phyloP scores from a whole-genome alignment of 2,113 vertebrate species.

The Corynorhinus townsendii region DNA sequence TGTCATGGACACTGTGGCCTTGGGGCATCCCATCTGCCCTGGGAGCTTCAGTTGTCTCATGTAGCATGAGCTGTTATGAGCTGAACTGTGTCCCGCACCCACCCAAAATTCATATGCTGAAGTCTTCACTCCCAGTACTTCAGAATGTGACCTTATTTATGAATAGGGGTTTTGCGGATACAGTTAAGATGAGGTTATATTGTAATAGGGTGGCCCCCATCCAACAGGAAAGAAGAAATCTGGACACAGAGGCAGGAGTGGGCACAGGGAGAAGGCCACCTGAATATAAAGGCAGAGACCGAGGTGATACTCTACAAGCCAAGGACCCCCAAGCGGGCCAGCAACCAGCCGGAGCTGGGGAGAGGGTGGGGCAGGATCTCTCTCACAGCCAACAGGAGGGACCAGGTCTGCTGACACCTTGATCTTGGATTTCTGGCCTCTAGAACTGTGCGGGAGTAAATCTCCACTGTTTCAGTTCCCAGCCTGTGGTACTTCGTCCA shows the following conservation, averaged over 20 bases:
- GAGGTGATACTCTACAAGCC: rapidly evolving
- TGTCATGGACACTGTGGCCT: rapidly evolving
- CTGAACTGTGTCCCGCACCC: background rate
- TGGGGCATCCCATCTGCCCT: too few species aligned
- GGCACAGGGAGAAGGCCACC: too few species aligned
- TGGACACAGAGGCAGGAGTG: background rate
- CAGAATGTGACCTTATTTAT: background rate
- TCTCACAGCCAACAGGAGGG: background rate
- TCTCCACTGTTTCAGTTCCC: rapidly evolving
- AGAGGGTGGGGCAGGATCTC: rapidly evolving
- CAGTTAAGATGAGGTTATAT: background rate
- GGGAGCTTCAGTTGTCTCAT: background rate
- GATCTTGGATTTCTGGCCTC: background rate
- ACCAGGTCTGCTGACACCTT: rapidly evolving
- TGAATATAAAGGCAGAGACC: background rate
- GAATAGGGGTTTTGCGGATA: background rate
- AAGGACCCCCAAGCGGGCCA: background rate
- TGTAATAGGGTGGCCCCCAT: too few species aligned
- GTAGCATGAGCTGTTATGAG: background rate
- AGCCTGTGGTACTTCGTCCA: rapidly evolving
- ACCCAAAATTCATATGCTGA: too few species aligned
- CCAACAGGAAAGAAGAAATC: background rate
- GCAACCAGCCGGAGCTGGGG: rapidly evolving
- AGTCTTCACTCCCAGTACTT: background rate
- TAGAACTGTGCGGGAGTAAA: background rate